Percentiles rank a stretch among this genome's conserved stretches.
These are phyloP conservation scores for Drosophila fuyamai DNA, from an alignment of 1,140 invertebrate genomes.

Conservation along the genomic window DNA sequence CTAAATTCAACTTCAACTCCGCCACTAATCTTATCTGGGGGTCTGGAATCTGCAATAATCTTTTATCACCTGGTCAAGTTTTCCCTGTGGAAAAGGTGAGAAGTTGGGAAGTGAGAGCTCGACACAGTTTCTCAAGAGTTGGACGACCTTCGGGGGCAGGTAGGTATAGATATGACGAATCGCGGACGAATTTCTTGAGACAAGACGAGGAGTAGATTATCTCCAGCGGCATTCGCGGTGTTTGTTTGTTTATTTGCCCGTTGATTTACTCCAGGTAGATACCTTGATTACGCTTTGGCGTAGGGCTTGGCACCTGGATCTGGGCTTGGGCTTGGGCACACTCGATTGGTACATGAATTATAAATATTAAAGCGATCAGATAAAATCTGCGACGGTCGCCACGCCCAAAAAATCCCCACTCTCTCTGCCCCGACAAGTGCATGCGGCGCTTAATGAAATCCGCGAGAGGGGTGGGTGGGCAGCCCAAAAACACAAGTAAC, in stretches of 20 bases:
- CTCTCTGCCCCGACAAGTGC: constrained; percentile 32
- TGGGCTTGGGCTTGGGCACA: constrained; percentile 15
- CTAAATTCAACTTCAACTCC: too few species aligned
- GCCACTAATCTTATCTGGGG: too few species aligned
- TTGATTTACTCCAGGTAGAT: constrained; percentile 54
- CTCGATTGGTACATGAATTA: constrained; percentile 51
- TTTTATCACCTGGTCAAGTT: background rate
- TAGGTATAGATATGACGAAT: constrained; percentile 41
- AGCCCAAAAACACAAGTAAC: background rate
- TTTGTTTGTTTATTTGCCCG: constrained; percentile 54
- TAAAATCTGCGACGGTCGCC: constrained; percentile 62
- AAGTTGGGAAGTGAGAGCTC: constrained; percentile 12
- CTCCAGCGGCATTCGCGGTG: constrained; percentile 62
- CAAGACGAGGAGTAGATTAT: constrained; percentile 47
- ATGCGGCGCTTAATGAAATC: constrained; percentile 3
- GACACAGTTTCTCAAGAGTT: constrained; percentile 32
- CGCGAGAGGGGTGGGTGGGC: constrained; percentile 12
- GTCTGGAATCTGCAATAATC: background rate
- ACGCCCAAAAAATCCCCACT: constrained; percentile 9
- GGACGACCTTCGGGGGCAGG: constrained; percentile 17
- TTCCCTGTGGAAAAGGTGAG: background rate
- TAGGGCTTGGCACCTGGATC: constrained; percentile 34
- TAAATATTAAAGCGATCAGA: constrained; percentile 73
- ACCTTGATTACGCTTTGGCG: constrained; percentile 31
- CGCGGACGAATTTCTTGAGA: constrained; percentile 25